Evolutionary conservation across 2,113 vertebrate species (phyloP), one percentile per base, ranked within the genome.

Genomic region (Gymnobelideus leadbeateri): DNA sequence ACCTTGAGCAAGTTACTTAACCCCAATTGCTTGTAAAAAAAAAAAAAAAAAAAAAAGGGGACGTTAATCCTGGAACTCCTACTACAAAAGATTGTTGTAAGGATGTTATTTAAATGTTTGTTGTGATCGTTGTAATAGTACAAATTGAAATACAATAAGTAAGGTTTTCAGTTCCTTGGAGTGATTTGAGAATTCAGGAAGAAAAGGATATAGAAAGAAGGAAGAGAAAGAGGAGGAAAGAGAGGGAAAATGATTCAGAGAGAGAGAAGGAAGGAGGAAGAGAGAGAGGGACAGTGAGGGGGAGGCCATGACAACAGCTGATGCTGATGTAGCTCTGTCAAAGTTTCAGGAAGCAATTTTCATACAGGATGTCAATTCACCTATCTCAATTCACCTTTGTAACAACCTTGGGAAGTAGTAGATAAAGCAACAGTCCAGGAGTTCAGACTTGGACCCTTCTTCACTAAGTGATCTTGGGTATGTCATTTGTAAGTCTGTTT

Each of bases 101-200:
- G 68, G 68, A 43, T 43, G 5, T 19, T 43, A 84, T 84, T 43
- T 84, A 84, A 84, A 84, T n/a, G 16, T 84, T 84, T 43, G 16
- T 77, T 77, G 37, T 84, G n/a, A 84, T 43, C 5, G 43, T n/a
- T 84, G n/a, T 77, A 84, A 84, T n/a, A 23, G n/a, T 23, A 84
- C 19, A 84, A 43, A 43, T 3, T 84, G 19, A 37, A 84, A 84
- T 84, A 23, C 3, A 51, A 51, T 31, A 52, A 90, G 25, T 47
- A 46, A 49, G 28, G 51, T 95, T 92, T 96, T 93, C 54, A 94
- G 47, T 91, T 89, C 31, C 49, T 49, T 93, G n/a, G 25, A 53
- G 55, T 91, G 95, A 84, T 93, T 89, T 14, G 31, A 51, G 28
- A 92, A 92, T 92, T 47, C 54, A 25, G 53, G 28, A 89, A 94